These are phyloP conservation scores for Hydriomena furcata DNA, from an alignment of 2,888 invertebrate species.

Conservation along the genomic window DNA sequence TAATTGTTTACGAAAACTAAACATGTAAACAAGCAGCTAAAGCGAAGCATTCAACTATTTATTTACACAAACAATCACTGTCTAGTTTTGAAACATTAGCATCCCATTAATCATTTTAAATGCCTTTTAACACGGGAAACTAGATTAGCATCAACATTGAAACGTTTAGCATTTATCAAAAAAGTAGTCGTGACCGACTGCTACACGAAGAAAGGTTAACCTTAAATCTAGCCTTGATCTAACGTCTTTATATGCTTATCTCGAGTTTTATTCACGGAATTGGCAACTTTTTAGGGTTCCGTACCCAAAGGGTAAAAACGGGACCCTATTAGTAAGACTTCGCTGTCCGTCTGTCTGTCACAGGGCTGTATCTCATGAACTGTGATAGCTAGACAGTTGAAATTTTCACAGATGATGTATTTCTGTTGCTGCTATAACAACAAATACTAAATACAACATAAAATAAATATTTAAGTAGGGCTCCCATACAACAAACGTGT, in stretches of 20 bases:
- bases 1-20: slow-evolving; percentile 1
- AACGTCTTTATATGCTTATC: slow-evolving; percentile 54
- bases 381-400: no score
- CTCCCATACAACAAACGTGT: no score
- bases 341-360: no score
- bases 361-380: no score
- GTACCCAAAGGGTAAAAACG: no score
- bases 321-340: no score
- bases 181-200: slow-evolving; percentile 45
- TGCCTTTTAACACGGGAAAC: slow-evolving; percentile 27
- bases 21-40: background rate
- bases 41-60: background rate
- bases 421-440: no score
- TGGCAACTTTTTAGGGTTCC: background rate
- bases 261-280: slow-evolving; percentile 3
- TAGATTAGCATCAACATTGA: slow-evolving; percentile 37
- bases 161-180: slow-evolving; percentile 46
- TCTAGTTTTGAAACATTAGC: slow-evolving; percentile 26
- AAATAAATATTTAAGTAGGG: no score
- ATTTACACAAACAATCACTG: slow-evolving; percentile 21
- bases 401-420: no score
- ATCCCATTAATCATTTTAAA: slow-evolving; percentile 26
- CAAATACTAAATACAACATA: no score
- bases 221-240: slow-evolving; percentile 58
- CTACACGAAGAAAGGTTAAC: slow-evolving; percentile 41